Evolutionary conservation across 2,797 vertebrate genomes (phyloP), one percentile per base, ranked within the genome.

Genomic region (Melanitta fusca): DNA sequence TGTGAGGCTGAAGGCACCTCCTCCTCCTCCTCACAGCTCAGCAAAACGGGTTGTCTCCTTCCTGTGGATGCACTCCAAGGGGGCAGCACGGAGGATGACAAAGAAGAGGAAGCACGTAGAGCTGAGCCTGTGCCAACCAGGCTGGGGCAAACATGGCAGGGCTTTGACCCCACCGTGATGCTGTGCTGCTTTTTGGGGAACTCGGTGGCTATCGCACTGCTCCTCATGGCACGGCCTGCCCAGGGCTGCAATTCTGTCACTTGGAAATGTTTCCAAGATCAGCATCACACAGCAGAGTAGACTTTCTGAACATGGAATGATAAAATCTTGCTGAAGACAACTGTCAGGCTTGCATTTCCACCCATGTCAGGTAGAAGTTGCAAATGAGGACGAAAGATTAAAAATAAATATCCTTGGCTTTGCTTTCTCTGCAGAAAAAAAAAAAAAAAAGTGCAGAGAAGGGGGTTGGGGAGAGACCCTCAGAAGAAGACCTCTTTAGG

Each of bases 221-320:
- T 84, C 20, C 14, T 10, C 10, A 0, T 21, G 18, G 6, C 6
- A 39, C 0, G 0, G n/a, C 5, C 24, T 64, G 36, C 66, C 57
- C 82, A 21, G 19, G 19, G 30, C 57, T 25, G 34, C 62, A 1
- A 1, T 56, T 75, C 22, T 22, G 8, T 66, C 71, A 34, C 57
- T 92, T 51, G 70, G 73, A 95, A 93, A 87, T 86, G 66, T 66
- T 92, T 92, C 66, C 47, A 34, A 90, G 62, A 81, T 89, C 65
- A 88, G n/a, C 72, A 34, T 77, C 82, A 70, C 49, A 18, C 60
- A 61, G 70, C 56, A 93, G 47, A 25, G 14, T 73, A 80, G 36
- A 71, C 53, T 95, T 77, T 24, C 80, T 93, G 80, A 85, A 53
- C 9, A 20, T 39, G 30, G 47, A 92, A 43, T 65, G 45, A 73